Conservation (phyloP, 2,113 vertebrate genomes). For the Arenaria interpres region DNA sequence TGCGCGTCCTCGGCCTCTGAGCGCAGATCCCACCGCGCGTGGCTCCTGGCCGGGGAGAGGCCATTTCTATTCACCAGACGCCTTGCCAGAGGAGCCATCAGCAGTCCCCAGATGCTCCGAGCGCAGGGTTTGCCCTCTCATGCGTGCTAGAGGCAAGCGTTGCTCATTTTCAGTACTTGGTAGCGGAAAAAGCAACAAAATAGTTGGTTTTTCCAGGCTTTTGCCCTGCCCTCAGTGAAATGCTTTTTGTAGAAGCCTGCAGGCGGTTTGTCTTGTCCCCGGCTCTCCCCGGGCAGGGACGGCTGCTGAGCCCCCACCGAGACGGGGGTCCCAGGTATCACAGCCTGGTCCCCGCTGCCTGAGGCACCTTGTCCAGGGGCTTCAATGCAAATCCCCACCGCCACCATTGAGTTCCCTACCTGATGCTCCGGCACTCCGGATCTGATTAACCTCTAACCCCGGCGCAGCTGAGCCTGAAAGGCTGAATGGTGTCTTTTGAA, state of each 20-base stretch:
- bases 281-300: background rate
- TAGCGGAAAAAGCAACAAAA: background rate
- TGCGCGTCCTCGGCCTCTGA: background rate
- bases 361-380: rapidly evolving
- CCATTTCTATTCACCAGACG: background rate
- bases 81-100: background rate
- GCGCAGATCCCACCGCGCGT: rapidly evolving
- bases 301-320: rapidly evolving
- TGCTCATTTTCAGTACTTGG: background rate
- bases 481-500: background rate
- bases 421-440: rapidly evolving
- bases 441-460: background rate
- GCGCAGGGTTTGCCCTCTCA: background rate
- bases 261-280: background rate
- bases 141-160: rapidly evolving
- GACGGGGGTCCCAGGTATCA: rapidly evolving
- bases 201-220: background rate
- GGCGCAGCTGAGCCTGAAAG: background rate
- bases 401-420: background rate
- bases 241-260: background rate
- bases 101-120: background rate
- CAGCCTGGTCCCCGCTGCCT: background rate
- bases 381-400: background rate
- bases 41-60: background rate
- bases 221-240: too few relatives aligned